Evolutionary conservation across 2,797 vertebrate genomes (phyloP).

Genomic region (Galagoides demidoff): DNA sequence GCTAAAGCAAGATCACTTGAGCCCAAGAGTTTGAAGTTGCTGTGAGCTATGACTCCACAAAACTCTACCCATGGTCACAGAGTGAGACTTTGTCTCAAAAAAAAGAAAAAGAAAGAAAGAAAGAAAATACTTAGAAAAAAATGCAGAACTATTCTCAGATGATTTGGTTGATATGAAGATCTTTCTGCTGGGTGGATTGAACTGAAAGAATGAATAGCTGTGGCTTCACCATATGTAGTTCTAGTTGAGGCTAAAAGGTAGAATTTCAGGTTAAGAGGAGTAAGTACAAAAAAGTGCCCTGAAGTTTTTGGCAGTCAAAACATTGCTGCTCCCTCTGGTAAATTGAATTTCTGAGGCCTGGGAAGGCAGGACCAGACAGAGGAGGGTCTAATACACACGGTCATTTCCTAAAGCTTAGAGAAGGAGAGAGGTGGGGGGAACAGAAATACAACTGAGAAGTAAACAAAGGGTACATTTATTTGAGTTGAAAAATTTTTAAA

Average conservation of each 20-base stretch:
- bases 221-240: slow-evolving; percentile 39
- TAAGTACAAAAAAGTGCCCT: slow-evolving; percentile 4
- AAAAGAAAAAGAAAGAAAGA: too few relatives aligned
- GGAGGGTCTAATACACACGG: not conserved
- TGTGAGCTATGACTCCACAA: too few relatives aligned
- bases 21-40: too few relatives aligned
- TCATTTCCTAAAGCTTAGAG: slow-evolving; percentile 26
- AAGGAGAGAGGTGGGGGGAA: not conserved
- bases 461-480: slow-evolving; percentile 67
- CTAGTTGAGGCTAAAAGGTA: slow-evolving; percentile 48
- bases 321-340: slow-evolving; percentile 30
- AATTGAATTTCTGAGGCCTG: slow-evolving; percentile 44
- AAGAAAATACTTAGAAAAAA: slow-evolving; percentile 17
- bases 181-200: not conserved
- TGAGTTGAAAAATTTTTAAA: slow-evolving; percentile 29
- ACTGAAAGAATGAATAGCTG: slow-evolving; percentile 21
- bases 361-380: not conserved
- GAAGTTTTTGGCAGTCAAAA: not conserved
- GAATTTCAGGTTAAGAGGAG: slow-evolving; percentile 43
- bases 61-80: too few relatives aligned
- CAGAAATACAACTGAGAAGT: slow-evolving; percentile 62
- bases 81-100: too few relatives aligned
- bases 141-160: not conserved
- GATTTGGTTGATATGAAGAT: slow-evolving; percentile 38
- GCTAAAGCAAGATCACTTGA: too few relatives aligned